Conservation (phyloP, 1,140 invertebrate species). For the Drosophila sulfurigaster region DNA sequence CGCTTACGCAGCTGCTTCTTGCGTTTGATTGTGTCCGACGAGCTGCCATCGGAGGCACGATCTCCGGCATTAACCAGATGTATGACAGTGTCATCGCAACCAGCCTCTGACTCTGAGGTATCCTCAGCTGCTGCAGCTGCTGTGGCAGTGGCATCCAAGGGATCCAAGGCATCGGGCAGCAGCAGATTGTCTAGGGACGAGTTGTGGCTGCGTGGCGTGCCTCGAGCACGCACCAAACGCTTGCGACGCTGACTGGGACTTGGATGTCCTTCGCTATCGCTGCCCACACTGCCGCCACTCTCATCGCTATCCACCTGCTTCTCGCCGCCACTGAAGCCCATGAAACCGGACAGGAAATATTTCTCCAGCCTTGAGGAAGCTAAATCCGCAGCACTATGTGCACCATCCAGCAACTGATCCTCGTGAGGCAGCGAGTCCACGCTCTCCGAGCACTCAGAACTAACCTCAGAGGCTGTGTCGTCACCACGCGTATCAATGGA, state of each 20-base stretch:
- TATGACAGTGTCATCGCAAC: slow-evolving; percentile 89
- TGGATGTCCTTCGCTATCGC: slow-evolving; percentile 93
- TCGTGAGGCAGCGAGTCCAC: slow-evolving; percentile 89
- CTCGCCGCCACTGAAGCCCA: slow-evolving; percentile 89
- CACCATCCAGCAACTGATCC: slow-evolving; percentile 86
- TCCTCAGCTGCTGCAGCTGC: slow-evolving; percentile 85
- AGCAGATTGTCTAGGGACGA: slow-evolving; percentile 92
- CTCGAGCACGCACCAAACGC: slow-evolving; percentile 91
- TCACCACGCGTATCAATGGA: slow-evolving; percentile 86
- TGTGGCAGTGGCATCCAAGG: slow-evolving; percentile 84
- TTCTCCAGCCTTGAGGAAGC: slow-evolving; percentile 95
- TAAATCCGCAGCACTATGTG: slow-evolving; percentile 87
- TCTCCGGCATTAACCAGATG: slow-evolving; percentile 85
- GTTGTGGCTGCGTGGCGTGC: slow-evolving; percentile 92
- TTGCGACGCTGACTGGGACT: slow-evolving; percentile 94
- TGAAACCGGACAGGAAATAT: slow-evolving; percentile 94
- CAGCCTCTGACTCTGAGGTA: slow-evolving; percentile 91
- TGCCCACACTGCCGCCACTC: slow-evolving; percentile 89
- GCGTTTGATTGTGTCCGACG: slow-evolving; percentile 92
- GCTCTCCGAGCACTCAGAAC: slow-evolving; percentile 94
- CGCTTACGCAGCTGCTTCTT: slow-evolving; percentile 90
- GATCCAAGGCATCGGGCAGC: slow-evolving; percentile 75
- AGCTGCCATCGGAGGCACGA: slow-evolving; percentile 88
- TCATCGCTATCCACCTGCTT: slow-evolving; percentile 90
- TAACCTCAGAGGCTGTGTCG: slow-evolving; percentile 94